phyloP scores from a whole-genome alignment of 2,797 vertebrate genomes.

The Euthynnus affinis region DNA sequence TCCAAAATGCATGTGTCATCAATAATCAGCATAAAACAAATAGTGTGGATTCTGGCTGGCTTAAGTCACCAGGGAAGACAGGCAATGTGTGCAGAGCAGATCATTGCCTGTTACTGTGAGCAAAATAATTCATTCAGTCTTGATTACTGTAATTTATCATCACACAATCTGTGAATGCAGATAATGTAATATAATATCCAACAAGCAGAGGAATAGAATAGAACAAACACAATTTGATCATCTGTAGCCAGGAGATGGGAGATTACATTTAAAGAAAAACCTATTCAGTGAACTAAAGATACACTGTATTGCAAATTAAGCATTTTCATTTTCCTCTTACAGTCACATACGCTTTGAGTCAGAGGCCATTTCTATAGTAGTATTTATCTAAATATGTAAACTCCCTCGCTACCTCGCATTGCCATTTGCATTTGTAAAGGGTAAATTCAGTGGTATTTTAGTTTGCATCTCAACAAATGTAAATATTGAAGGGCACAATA shows the following conservation, averaged over 20 bases:
- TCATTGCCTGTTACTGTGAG: not conserved
- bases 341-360: not conserved
- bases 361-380: no score
- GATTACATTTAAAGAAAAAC: slow-evolving; percentile 7
- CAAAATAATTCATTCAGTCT: not conserved
- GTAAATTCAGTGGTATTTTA: not conserved
- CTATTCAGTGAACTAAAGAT: not conserved
- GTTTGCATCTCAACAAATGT: not conserved
- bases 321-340: not conserved
- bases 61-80: not conserved
- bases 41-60: not conserved
- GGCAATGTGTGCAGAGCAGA: not conserved
- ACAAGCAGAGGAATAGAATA: not conserved
- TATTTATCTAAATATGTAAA: no score
- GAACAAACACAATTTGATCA: not conserved
- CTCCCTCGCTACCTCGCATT: no score
- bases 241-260: not conserved
- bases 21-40: slow-evolving; percentile 1
- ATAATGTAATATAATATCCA: not conserved
- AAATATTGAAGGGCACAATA: slow-evolving; percentile 1
- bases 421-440: not conserved
- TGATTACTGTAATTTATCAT: not conserved
- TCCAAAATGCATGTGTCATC: slow-evolving; percentile 4
- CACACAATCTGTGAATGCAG: not conserved
- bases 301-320: not conserved